Evolutionary conservation across 2,888 invertebrate species (phyloP), one percentile per base, ranked within the genome.

Genomic region (Harpalus rufipes): DNA sequence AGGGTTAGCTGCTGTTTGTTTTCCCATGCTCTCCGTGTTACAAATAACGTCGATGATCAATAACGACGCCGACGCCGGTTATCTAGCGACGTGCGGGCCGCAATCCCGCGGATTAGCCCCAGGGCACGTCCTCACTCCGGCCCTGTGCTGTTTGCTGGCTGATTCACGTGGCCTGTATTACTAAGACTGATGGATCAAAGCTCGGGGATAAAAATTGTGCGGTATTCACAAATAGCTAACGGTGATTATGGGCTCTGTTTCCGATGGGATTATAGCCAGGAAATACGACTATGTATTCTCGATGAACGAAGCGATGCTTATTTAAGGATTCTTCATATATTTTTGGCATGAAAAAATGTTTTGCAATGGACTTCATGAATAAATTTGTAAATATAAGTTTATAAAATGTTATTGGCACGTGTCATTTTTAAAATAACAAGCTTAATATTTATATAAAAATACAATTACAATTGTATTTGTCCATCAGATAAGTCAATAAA

Each of bases 41-140:
- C 87, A 88, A 88, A 88, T 87, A 88, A 87, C 87, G 86, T 87
- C 86, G 87, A 88, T 88, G 88, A 88, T 88, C 88, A 88, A 88
- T 88, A 88, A 88, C 87, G 87, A 87, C 86, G 72, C 32, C 68
- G 32, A 32, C 32, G 32, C 6, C 32, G 32, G 68, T 68, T 68
- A 68, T 68, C 68, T 68, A 87, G 87, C 87, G 87, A 86, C 78
- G 82, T 84, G 86, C 86, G 86, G 86, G 86, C 85, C 86, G 85
- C 86, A 87, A 89, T 88, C 88, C 88, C 59, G 68, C 81, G 87
- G 88, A 89, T 88, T 89, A 89, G 87, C 86, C 86, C 83, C 84
- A 61, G 86, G 88, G 87, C 89, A 89, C 89, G 89, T 86, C 86
- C 51, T 25, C 56, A 72, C 68, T 61, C 63, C 81, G 72, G 44